Base-by-base conservation (phyloP, 2,113 vertebrate genomes). In the Siniperca knerii region DNA sequence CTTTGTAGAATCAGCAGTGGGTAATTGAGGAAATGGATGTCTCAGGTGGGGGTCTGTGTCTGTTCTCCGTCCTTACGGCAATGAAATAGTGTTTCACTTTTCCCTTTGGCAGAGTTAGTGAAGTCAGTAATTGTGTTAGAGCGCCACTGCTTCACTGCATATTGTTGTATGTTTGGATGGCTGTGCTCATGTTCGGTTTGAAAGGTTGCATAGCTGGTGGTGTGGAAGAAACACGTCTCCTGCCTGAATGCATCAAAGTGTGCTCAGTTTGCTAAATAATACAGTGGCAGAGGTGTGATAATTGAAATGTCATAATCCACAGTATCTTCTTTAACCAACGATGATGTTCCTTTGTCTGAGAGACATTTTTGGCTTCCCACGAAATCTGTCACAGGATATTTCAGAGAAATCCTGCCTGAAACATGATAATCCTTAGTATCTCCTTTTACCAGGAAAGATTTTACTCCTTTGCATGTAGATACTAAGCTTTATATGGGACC, bases 1-100 rank as follows among this genome's bases (percentile, higher is more conserved):
- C 90, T 90, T 84, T 91, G 90, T 90, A 86, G 88, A 93, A 87
- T 93, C 89, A 87, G 92, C 88, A 88, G 85, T 76, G 82, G 85
- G 69, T 92, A 92, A 92, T 91, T 88, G 90, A 90, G 84, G 87
- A 82, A 82, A 88, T 85, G 82, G 85, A 76, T 73, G 77, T 89
- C 90, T 90, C 90, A 86, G 87, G 87, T 87, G 88, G 64, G 65
- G 61, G 33, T 76, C 40, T 50, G 52, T 87, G 83, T 79, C 87
- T 79, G 58, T 50, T 79, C 57, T 48, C 61, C 66, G 61, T 85
- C 60, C 64, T 90, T 50, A 74, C 50, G 79, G 79, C 72, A 72
- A 62, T 84, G 71, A 91, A 90, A 85, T 78, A 86, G 50, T 83
- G 82, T 71, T 90, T 88, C 78, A 70, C 78, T 79, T 79, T 67